Evolutionary conservation across 2,113 vertebrate species (phyloP).

Genomic region (Noturus placidus): DNA sequence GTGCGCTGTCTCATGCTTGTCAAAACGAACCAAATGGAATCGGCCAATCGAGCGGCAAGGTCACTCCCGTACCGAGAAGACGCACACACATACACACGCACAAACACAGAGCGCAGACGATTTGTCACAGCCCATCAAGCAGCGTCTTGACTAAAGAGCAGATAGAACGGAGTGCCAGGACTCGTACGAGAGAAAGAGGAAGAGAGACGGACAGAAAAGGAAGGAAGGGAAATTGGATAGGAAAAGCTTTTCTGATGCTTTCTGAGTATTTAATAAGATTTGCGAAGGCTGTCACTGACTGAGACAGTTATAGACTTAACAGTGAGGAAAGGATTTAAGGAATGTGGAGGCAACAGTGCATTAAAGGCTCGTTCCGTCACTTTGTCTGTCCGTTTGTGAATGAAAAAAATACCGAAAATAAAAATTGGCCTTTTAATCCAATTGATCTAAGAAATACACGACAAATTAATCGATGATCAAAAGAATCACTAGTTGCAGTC

Average conservation of each 20-base stretch:
- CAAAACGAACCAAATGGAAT: constrained; percentile 41
- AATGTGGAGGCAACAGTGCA: not conserved
- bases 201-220: not conserved
- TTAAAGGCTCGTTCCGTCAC: not conserved
- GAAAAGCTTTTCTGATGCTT: constrained; percentile 32
- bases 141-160: constrained; percentile 20
- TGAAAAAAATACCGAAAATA: no score
- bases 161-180: constrained; percentile 46
- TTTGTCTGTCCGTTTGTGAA: not conserved
- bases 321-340: constrained; percentile 34
- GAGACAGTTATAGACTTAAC: constrained; percentile 62
- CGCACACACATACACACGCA: not conserved
- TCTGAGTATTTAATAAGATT: constrained; percentile 41
- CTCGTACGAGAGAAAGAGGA: constrained; percentile 52
- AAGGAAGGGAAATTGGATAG: constrained; percentile 15
- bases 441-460: no score
- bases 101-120: not conserved
- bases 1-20: not conserved
- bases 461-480: no score
- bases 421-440: no score
- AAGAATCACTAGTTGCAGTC: no score
- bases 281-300: constrained; percentile 21
- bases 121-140: constrained; percentile 25
- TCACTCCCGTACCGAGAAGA: constrained; percentile 28
- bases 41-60: constrained; percentile 39